Evolutionary conservation across 2,888 invertebrate species (phyloP), one percentile per base, ranked within the genome.

Genomic region (Cremastinae sp.): DNA sequence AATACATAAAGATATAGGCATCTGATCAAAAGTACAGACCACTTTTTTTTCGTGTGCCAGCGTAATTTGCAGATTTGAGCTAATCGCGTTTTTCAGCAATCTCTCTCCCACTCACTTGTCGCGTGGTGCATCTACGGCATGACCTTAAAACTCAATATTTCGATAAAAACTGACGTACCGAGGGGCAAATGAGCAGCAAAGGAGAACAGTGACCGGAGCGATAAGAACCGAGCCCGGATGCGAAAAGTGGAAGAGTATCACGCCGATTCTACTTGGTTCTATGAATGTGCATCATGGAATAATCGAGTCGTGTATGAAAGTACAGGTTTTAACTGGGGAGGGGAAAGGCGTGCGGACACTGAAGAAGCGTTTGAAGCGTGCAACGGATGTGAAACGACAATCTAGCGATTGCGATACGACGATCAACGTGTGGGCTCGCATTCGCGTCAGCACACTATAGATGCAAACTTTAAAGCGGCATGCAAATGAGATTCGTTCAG

Each of bases 281-380:
- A 70, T 70, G 61, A 70, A 62, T 62, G 43, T 70, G 70, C 61
- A 70, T 70, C 70, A 45, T 61, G 53, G 47, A 51, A 70, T 61
- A 70, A 66, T 61, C 38, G 47, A 61, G 16, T 53, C 61, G 66
- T 54, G 51, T 64, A 38, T 65, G 53, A 53, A 53, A 53, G 14
- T 43, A 53, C 22, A 62, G 68, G 54, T 22, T 28, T 14, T 22
- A 51, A 16, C 10, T 64, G 49, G 9, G 43, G 14, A 51, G 28
- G 2, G 22, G 12, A 43, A 20, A 12, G 28, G 14, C 22, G 2
- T 36, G n/a, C 53, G 47, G 38, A 59, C 59, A 49, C 51, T 12
- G 22, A 16, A 54, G 58, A 54, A 22, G 54, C 61, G 47, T 54
- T 64, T 47, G 54, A 54, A 61, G n/a, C 49, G 18, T 62, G 12